phyloP scores from a whole-genome alignment of 2,797 vertebrate genomes.

The Numenius phaeopus region DNA sequence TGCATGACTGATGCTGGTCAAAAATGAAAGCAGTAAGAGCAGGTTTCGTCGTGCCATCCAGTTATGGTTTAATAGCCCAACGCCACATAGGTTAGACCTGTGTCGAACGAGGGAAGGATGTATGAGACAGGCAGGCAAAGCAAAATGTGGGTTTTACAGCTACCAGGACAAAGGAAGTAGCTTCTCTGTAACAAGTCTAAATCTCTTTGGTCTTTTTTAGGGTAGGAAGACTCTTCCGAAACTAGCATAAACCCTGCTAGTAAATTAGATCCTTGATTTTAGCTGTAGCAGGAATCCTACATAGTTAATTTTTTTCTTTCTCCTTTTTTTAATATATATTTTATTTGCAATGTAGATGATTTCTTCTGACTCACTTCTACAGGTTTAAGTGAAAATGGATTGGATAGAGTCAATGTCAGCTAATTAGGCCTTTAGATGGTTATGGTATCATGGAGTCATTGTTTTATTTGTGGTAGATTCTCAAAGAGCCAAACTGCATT shows the following conservation, averaged over 20 bases:
- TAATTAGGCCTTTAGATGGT: neutral
- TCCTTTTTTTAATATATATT: neutral
- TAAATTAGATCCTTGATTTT: neutral
- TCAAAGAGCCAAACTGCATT: neutral
- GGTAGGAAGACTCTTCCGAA: neutral
- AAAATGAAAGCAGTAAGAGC: neutral
- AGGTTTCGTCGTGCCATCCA: fast-evolving
- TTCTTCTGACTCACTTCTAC: neutral
- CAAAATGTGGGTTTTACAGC: neutral
- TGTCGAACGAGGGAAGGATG: neutral
- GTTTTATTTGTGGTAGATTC: neutral
- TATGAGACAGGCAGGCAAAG: neutral
- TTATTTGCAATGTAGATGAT: neutral
- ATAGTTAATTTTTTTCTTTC: neutral
- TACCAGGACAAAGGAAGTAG: neutral
- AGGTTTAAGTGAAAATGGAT: neutral
- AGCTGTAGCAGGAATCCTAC: neutral
- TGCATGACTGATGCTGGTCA: neutral
- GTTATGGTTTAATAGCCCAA: neutral
- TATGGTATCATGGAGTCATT: neutral
- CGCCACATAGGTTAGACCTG: neutral
- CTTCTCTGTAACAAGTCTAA: neutral
- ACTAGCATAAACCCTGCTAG: neutral
- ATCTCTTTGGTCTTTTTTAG: neutral
- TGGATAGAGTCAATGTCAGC: neutral